Base-by-base conservation (phyloP, 2,113 vertebrate genomes). In the Leptobrachium leishanense region DNA sequence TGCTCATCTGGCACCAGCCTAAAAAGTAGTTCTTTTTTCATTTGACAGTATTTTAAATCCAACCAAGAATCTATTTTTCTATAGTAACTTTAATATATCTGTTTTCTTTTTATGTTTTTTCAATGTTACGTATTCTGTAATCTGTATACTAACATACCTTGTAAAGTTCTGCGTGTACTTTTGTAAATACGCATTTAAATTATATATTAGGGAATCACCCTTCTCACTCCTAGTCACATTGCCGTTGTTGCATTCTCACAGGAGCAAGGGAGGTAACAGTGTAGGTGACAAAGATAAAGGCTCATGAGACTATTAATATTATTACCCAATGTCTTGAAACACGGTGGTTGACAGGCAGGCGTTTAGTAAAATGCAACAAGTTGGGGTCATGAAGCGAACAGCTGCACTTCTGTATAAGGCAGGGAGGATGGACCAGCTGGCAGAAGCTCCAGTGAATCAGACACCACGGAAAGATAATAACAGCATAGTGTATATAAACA, bases 301-400 rank as follows among this genome's bases (percentile, higher is more conserved):
- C 31, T 65, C 41, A 40, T 65, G 62, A 66, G 62, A 20, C 44
- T 66, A 10, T 64, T 66, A 75, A 75, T 75, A 75, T n/a, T 65
- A 65, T 75, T 75, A 65, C 73, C 62, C 73, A 65, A 65, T 75
- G 15, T 43, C 43, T 7, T 8, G 15, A 44, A 75, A 74, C 43
- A n/a, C 62, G 46, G 3, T 39, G 43, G 2, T 9, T 64, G 57
- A 46, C 59, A 74, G 59, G 62, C 20, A 53, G 9, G n/a, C 46
- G 62, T 75, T 75, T 66, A 53, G 73, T 57, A 75, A 75, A 42
- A 11, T 9, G 62, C 43, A 65, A 13, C 15, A 64, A n/a, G 6
- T 20, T 63, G 15, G n/a, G 43, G 59, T 65, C 73, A 75, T 39
- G 31, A 6, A 50, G 43, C 20, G 43, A 65, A 46, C 59, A 75